Conservation (phyloP, 2,888 invertebrate species). For the Nomada fucata region DNA sequence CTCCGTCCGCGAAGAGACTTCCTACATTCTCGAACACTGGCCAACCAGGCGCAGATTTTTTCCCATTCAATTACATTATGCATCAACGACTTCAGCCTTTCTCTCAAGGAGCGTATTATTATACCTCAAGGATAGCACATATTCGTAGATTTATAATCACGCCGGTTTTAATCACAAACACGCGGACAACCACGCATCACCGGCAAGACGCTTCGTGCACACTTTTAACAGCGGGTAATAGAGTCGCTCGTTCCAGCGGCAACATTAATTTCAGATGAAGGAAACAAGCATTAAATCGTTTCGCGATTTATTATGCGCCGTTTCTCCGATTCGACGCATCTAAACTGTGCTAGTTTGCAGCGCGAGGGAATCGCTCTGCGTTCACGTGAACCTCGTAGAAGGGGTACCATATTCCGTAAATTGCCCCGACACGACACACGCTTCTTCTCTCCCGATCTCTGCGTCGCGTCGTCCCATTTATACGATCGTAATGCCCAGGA, state of each 20-base stretch:
- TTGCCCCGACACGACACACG: conserved; percentile 45
- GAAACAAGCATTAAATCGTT: conserved; percentile 15
- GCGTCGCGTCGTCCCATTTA: conserved; percentile 53
- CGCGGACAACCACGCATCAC: background rate
- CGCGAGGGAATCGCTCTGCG: background rate
- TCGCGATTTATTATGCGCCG: conserved; percentile 18
- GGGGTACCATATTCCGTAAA: conserved; percentile 44
- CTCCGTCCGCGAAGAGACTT: too few species aligned
- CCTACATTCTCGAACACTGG: too few species aligned
- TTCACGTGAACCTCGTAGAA: conserved; percentile 27
- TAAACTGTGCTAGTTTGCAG: conserved; percentile 29
- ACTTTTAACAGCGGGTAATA: background rate
- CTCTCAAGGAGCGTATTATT: background rate
- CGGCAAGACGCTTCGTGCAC: background rate
- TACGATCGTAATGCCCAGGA: conserved; percentile 44
- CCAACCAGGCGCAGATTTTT: too few species aligned
- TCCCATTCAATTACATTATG: too few species aligned
- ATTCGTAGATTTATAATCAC: background rate
- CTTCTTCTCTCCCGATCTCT: conserved; percentile 49
- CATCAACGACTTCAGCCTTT: background rate
- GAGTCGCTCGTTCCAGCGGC: background rate
- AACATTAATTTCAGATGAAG: conserved; percentile 34
- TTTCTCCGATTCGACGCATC: conserved; percentile 18
- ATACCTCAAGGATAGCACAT: background rate
- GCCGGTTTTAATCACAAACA: background rate